Base-by-base conservation (phyloP, 2,113 vertebrate species). In the Phyllostomus hastatus region DNA sequence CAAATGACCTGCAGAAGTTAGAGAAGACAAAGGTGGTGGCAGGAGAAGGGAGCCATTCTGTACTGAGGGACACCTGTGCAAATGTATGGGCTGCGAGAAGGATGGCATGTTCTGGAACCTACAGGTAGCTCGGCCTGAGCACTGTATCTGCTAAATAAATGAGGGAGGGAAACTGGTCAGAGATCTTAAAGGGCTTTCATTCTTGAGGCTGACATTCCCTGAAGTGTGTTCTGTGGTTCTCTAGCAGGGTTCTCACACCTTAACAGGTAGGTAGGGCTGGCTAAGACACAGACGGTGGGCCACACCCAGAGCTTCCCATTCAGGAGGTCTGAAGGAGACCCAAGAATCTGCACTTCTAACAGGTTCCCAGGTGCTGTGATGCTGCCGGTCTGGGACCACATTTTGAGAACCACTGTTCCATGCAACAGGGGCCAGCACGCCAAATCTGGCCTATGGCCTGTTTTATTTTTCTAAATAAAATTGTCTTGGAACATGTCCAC, bases 31-130 rank as follows among this genome's bases (percentile, higher is more conserved):
- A 41, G 26, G 48, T 2, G 26, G 20, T 8, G 9, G 78, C 54
- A 20, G 33, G 14, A 81, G 52, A 52, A 67, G n/a, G 26, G n/a
- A 87, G 75, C 46, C 57, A 20, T 16, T 33, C 70, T 41, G 15
- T 19, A 59, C 4, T 31, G 11, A 26, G 43, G 35, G 54, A 35
- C 19, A 22, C 50, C 24, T 61, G 38, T 24, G 19, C 76, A 4
- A 12, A 33, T 0, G 2, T 7, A 26, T 0, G 6, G 38, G 28
- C 0, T 33, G 10, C 8, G 33, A 26, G 75, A 59, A 85, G 12
- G 64, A 66, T 2, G 31, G 69, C 26, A 31, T 10, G 33, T 72
- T 90, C n/a, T 9, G 35, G 80, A 35, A 64, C 15, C 43, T 70
- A 8, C 2, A 76, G n/a, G 70, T 1, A 17, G 41, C 20, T 52